A percentile compares a stretch with the other conserved stretches of the same genome.
These are phyloP conservation scores for Acleris literana DNA, from an alignment of 2,888 invertebrate genomes.

Conservation along the genomic window DNA sequence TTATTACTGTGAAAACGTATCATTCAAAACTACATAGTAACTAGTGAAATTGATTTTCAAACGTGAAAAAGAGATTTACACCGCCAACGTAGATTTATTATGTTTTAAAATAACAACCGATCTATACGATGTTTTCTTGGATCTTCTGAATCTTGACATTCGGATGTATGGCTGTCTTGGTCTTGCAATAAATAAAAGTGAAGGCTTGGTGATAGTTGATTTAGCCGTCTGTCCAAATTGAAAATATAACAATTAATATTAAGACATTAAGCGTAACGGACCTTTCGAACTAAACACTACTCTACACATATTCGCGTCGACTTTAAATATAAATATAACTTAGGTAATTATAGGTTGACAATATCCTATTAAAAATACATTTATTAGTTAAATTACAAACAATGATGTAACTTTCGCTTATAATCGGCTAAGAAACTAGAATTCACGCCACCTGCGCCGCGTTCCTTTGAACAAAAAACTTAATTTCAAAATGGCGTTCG, in stretches of 20 bases:
- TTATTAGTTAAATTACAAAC: not conserved
- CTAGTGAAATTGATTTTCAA: slow-evolving; percentile 25
- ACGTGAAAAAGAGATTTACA: slow-evolving; percentile 32
- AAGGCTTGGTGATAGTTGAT: slow-evolving; percentile 19
- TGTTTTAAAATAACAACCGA: slow-evolving; percentile 24
- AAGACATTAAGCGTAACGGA: not conserved
- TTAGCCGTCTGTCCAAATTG: slow-evolving; percentile 6
- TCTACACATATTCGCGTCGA: too few relatives aligned
- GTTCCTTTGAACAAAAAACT: slow-evolving; percentile 19
- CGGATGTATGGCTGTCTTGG: slow-evolving; percentile 27
- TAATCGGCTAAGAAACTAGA: slow-evolving; percentile 16
- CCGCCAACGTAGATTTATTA: slow-evolving; percentile 25
- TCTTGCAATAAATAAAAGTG: slow-evolving; percentile 22
- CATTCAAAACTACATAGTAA: slow-evolving; percentile 17
- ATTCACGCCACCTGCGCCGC: slow-evolving; percentile 10
- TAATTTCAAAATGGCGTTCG: slow-evolving; percentile 28
- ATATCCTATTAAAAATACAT: not conserved
- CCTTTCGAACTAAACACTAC: not conserved
- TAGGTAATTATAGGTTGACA: too few relatives aligned
- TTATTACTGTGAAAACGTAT: slow-evolving; percentile 36
- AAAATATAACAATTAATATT: not conserved
- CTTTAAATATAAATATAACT: too few relatives aligned
- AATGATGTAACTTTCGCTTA: not conserved
- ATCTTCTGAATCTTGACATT: slow-evolving; percentile 7
- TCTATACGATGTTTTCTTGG: slow-evolving; percentile 28